phyloP scores from a whole-genome alignment of 2,888 invertebrate species.

The Pseudococcus jackbeardsleyi region DNA sequence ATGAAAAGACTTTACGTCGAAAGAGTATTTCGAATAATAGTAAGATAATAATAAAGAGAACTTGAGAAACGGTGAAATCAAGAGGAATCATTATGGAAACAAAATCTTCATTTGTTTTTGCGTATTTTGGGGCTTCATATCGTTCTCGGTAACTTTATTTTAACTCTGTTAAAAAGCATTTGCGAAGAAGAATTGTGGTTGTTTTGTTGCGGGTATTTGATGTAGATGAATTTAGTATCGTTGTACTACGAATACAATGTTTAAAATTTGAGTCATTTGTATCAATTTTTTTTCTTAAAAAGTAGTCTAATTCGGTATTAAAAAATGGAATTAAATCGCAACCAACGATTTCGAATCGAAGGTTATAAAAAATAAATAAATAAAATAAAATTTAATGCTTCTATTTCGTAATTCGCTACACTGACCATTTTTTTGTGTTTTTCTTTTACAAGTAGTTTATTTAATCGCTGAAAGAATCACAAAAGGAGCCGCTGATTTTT shows the following conservation, averaged over 20 bases:
- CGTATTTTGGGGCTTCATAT: constrained; percentile 18
- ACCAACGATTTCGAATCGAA: constrained; percentile 42
- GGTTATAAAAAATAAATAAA: constrained; percentile 60
- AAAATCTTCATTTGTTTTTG: constrained; percentile 32
- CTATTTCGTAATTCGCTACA: constrained; percentile 63
- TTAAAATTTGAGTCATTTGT: too few species aligned
- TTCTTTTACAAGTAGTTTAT: constrained; percentile 64
- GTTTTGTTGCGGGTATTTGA: neutral
- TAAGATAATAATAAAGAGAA: constrained; percentile 35
- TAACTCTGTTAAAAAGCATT: neutral
- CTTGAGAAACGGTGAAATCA: constrained; percentile 20
- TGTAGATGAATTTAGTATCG: neutral
- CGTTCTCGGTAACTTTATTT: neutral
- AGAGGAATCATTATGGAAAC: constrained; percentile 36
- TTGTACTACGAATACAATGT: too few species aligned
- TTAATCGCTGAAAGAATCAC: constrained; percentile 63
- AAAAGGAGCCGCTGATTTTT: constrained; percentile 65
- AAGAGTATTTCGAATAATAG: constrained; percentile 13
- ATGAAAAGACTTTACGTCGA: constrained; percentile 39
- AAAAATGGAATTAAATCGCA: constrained; percentile 9
- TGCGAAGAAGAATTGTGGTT: neutral
- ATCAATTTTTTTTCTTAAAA: neutral
- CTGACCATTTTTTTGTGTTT: constrained; percentile 60
- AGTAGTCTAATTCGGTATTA: neutral
- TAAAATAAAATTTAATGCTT: constrained; percentile 62